Evolutionary conservation across 2,113 vertebrate species (phyloP), one percentile per base, ranked within the genome.

Genomic region (Zootoca vivipara): DNA sequence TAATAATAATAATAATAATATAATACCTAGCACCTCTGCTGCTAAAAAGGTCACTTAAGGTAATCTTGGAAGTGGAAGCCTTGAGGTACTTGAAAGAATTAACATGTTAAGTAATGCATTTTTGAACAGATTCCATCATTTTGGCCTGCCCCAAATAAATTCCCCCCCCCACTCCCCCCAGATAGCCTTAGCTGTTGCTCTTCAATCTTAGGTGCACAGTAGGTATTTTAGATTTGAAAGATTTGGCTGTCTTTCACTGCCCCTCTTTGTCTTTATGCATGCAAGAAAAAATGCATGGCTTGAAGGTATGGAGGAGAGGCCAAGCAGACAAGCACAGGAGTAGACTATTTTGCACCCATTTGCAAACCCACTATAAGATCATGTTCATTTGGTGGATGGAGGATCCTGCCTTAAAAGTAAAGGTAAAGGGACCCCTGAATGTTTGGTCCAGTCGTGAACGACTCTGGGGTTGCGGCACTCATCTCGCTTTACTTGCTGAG

Each of bases 31-130:
- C 72, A 83, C n/a, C 67, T 67, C 67, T 10, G n/a, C 40, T 52
- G 80, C 70, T 88, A 77, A 75, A 83, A 88, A 88, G 80, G 80
- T 83, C 72, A 88, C n/a, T 75, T 82, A 40, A 75, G 38, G 73
- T 82, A 83, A 88, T 82, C 80, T 78, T 88, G 74, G 73, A 87
- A 56, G 5, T 81, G 15, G 67, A 83, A 52, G 62, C 62, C 64
- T 20, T 38, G 72, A 56, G 69, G 64, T 77, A 58, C 40, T 83
- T 88, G 80, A 26, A 28, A 42, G 62, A 28, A 83, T 83, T 88
- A 83, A 77, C 46, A 38, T 83, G 83, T 77, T 77, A 56, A 83
- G 87, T 30, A 69, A 78, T 78, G 73, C 62, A 65, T 78, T 83
- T 83, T 78, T 58, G 73, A 83, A 56, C 26, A 78, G 40, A 77